Evolutionary conservation across 2,113 vertebrate species (phyloP), one percentile per base, ranked within the genome.

Genomic region (Rhinichthys klamathensis): DNA sequence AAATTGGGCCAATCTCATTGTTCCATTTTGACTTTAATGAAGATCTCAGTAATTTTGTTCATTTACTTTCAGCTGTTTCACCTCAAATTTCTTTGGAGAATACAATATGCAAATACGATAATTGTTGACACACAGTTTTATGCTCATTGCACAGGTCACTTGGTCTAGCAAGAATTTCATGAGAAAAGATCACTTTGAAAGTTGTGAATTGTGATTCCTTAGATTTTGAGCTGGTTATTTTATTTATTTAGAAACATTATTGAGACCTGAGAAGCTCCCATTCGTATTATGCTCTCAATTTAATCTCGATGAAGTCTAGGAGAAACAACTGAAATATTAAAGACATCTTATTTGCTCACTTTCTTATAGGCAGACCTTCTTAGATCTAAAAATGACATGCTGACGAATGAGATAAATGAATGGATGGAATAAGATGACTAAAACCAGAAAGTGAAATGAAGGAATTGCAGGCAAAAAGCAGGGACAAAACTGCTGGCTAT

Each of bases 361-460:
- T 77, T 56, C 49, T n/a, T 18, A 16, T 11, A 38, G 51, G 18
- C 54, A 58, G 51, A 79, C 58, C 13, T 63, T 18, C 23, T 9
- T 80, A 18, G 38, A 63, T 46, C 58, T 46, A 49, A 54, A 15
- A 82, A 82, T 69, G 21, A 54, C 18, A 23, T 35, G 7, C 16
- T 23, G 18, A 35, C 41, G 16, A 82, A 23, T 51, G 38, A 61
- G 35, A 51, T 51, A 58, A 65, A 65, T 44, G 38, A 65, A 67
- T n/a, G 16, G 21, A 69, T 35, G 25, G 21, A 54, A 13, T 21
- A 16, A 51, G 38, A 61, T 44, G 77, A 35, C 49, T 60, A 27
- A 25, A 77, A 46, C 44, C n/a, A 58, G 27, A 76, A 75, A 82
- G 63, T 15, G 56, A 35, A 75, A 73, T 54, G 69, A 49, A n/a